Conservation (phyloP, 2,888 invertebrate species). For the Lasioglossum marginatum region DNA sequence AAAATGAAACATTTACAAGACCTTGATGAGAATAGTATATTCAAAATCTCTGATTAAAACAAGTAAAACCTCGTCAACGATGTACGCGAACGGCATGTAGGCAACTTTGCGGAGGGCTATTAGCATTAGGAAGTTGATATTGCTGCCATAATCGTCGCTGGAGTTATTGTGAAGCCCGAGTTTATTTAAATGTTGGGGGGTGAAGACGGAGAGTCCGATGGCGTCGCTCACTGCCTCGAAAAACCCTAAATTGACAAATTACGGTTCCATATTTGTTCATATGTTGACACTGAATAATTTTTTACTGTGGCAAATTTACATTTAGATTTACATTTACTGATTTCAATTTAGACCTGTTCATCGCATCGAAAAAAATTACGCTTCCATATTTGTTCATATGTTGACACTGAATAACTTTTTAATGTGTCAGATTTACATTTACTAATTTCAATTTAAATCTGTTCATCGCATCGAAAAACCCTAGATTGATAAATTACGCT, state of each 20-base stretch:
- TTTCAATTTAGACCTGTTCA: too few relatives aligned
- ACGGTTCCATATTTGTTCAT: neutral
- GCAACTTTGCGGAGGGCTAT: conserved; percentile 92
- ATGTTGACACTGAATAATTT: neutral
- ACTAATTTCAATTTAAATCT: too few relatives aligned
- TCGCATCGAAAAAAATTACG: neutral
- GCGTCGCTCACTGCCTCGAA: conserved; percentile 95
- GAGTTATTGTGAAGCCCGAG: conserved; percentile 90
- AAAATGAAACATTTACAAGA: conserved; percentile 9
- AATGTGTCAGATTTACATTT: too few relatives aligned
- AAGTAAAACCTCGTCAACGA: conserved; percentile 89
- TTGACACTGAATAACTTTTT: too few relatives aligned
- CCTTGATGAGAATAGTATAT: neutral
- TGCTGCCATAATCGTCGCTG: conserved; percentile 88
- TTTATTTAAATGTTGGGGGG: conserved; percentile 90
- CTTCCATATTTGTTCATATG: neutral
- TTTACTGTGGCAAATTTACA: neutral
- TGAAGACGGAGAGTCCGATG: conserved; percentile 91
- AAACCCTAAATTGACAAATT: conserved; percentile 87
- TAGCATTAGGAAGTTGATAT: conserved; percentile 91
- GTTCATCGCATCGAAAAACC: too few relatives aligned
- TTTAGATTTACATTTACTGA: too few relatives aligned
- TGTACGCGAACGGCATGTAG: conserved; percentile 92
- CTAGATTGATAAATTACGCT: too few relatives aligned
- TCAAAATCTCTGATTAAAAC: neutral